These are phyloP conservation scores for Calyptomena viridis DNA, from an alignment of 2,113 vertebrate species.

Conservation along the genomic window DNA sequence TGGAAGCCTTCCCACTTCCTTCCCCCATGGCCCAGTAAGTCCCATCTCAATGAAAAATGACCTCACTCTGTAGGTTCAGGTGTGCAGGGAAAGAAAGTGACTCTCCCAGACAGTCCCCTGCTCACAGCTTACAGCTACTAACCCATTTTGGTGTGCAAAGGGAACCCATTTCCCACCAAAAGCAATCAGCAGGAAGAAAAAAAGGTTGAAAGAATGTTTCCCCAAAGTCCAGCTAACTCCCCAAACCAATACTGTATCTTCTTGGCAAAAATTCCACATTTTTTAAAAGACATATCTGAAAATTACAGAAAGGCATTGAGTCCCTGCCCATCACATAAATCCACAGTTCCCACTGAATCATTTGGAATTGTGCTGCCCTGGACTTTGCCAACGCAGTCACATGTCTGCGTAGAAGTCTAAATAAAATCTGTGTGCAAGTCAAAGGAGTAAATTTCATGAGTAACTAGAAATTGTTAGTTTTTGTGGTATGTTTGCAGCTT, in stretches of 20 bases:
- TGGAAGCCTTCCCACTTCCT: background rate
- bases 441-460: background rate
- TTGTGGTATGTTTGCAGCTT: background rate
- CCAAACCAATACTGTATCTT: background rate
- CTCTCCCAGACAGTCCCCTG: background rate
- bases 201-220: background rate
- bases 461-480: background rate
- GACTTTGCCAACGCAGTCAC: background rate
- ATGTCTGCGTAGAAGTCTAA: background rate
- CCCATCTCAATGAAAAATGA: background rate
- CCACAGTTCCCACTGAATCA: background rate
- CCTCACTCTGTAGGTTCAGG: background rate
- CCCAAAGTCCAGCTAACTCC: background rate
- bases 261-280: slow-evolving; percentile 1
- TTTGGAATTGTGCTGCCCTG: background rate
- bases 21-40: background rate
- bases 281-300: slow-evolving; percentile 16
- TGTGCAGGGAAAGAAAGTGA: background rate
- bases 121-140: background rate
- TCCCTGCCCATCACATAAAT: slow-evolving; percentile 16
- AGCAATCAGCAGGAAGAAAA: background rate
- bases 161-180: background rate
- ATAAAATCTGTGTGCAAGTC: background rate
- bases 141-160: background rate
- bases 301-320: slow-evolving; percentile 16